A percentile compares a stretch with the other conserved stretches of the same genome.
These are phyloP conservation scores for Rhopilema esculentum DNA, from an alignment of 30 jellyfish, hydroid and myxozoan genomes.

Conservation along the genomic window DNA sequence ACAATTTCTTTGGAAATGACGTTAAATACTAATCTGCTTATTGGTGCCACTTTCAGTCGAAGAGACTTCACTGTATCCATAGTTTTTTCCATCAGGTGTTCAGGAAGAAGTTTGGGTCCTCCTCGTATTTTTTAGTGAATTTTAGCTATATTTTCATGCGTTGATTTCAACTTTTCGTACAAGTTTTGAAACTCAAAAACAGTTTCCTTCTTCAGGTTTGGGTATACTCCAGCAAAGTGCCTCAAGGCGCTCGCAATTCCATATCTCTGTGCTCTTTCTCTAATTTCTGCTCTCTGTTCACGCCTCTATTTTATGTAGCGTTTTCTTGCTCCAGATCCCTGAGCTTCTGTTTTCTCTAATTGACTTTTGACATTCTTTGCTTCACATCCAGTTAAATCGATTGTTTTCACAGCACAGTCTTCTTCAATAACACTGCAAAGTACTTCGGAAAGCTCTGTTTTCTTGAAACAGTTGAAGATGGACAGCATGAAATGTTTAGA, in stretches of 20 bases:
- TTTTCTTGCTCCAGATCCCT: not conserved
- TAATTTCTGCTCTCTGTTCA: conserved; percentile 71
- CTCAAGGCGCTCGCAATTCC: conserved; percentile 46
- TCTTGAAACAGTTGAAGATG: conserved; percentile 24
- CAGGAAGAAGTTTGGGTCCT: conserved; percentile 46
- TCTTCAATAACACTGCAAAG: conserved; percentile 21
- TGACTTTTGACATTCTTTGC: conserved; percentile 14
- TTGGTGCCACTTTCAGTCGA: conserved; percentile 70
- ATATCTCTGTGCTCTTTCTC: conserved; percentile 43
- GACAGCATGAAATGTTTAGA: not conserved
- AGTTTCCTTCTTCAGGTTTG: conserved; percentile 48
- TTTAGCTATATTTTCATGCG: conserved; percentile 38
- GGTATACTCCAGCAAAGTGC: conserved; percentile 5
- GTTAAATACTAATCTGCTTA: conserved; percentile 52
- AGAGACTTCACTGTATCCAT: conserved; percentile 51
- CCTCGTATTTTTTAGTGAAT: conserved; percentile 36
- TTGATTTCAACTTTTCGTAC: conserved; percentile 30
- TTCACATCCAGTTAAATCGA: conserved; percentile 4
- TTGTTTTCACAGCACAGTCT: conserved; percentile 1
- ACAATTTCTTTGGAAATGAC: conserved; percentile 60
- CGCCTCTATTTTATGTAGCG: not conserved
- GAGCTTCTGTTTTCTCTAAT: conserved; percentile 20
- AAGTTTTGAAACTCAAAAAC: conserved; percentile 52
- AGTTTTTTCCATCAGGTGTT: conserved; percentile 47
- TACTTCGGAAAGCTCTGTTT: conserved; percentile 9